These are phyloP conservation scores for Chelonoidis abingdonii DNA, from an alignment of 2,113 vertebrate species.

Conservation along the genomic window DNA sequence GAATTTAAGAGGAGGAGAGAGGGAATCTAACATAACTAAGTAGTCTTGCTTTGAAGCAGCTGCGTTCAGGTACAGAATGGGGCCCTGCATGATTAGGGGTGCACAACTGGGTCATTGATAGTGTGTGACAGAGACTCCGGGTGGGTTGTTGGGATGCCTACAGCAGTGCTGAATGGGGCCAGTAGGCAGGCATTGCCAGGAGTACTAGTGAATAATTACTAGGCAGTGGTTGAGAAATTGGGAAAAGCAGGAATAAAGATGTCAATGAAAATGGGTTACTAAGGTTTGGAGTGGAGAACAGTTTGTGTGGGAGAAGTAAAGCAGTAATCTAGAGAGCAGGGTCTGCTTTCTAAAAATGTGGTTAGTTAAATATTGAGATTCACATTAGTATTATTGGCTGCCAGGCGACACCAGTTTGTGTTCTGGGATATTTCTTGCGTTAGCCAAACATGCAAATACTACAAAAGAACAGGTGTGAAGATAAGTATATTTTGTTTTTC, in stretches of 20 bases:
- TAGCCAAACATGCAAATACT: neutral
- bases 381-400: neutral
- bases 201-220: neutral
- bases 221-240: neutral
- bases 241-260: neutral
- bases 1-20: neutral
- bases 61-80: neutral
- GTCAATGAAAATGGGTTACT: neutral
- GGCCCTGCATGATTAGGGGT: neutral
- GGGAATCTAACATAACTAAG: neutral
- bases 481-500: neutral
- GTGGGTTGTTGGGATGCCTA: neutral
- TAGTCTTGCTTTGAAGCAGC: neutral
- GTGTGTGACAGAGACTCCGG: neutral
- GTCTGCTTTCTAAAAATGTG: neutral
- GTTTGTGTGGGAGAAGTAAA: neutral
- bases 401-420: neutral
- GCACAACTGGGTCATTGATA: neutral
- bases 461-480: neutral
- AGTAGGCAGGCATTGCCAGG: neutral
- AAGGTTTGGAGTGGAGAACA: neutral
- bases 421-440: neutral
- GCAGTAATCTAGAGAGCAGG: neutral
- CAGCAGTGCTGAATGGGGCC: neutral
- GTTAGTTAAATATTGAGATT: neutral